These are phyloP conservation scores for Drosophila ficusphila DNA, from an alignment of 1,140 invertebrate genomes.

Conservation along the genomic window DNA sequence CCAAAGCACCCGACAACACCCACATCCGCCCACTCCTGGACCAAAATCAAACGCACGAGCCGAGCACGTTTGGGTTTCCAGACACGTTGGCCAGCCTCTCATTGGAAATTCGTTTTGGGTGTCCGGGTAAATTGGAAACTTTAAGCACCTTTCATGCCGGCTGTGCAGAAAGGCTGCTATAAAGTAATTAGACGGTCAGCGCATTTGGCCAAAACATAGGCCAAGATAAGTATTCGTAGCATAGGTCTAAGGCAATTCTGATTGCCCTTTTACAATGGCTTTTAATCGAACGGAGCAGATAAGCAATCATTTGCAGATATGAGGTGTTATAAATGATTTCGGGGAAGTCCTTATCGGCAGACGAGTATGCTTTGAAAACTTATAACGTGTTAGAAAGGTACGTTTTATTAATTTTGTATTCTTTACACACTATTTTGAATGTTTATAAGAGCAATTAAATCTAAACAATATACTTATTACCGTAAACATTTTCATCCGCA, in stretches of 20 bases:
- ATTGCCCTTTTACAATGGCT: conserved; percentile 30
- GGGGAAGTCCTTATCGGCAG: not conserved
- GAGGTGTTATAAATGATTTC: not conserved
- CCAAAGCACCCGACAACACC: not conserved
- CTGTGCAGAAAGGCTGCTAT: conserved; percentile 39
- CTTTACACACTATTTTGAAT: too few relatives aligned
- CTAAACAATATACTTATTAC: too few relatives aligned
- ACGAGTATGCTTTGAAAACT: not conserved
- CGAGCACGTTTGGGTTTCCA: conserved; percentile 64
- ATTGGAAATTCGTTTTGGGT: conserved; percentile 72
- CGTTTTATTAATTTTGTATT: too few relatives aligned
- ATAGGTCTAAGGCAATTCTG: conserved; percentile 16
- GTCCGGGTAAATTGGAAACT: conserved; percentile 69
- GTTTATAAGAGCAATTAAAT: too few relatives aligned
- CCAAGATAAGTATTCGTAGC: not conserved
- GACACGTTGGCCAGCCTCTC: conserved; percentile 70
- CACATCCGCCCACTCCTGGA: conserved; percentile 10
- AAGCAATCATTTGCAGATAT: conserved; percentile 17
- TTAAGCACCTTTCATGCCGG: conserved; percentile 63
- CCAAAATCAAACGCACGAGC: conserved; percentile 12
- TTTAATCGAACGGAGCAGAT: conserved; percentile 36
- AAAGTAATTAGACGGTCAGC: conserved; percentile 66
- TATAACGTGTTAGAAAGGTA: too few relatives aligned
- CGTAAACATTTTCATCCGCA: too few relatives aligned
- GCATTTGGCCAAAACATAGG: conserved; percentile 41